Evolutionary conservation across 2,113 vertebrate species (phyloP).

Genomic region (Plestiodon gilberti): DNA sequence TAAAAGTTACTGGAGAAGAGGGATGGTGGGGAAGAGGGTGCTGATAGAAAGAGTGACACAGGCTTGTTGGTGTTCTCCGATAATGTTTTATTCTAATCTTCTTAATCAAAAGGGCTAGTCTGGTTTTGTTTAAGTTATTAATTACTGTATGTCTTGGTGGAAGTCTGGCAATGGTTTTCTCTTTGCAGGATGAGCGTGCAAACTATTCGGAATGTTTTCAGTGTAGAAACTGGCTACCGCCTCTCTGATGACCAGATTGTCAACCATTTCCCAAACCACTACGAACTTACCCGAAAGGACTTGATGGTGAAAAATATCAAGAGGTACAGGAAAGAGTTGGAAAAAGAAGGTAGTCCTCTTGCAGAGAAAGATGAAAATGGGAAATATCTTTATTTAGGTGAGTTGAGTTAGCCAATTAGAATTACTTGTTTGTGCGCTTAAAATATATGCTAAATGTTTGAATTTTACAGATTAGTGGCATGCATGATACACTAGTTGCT

Average conservation of each 20-base stretch:
- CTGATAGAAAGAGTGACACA: neutral
- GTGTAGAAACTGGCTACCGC: slow-evolving; percentile 95
- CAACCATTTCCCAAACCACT: slow-evolving; percentile 98
- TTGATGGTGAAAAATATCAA: slow-evolving; percentile 99
- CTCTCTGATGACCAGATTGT: slow-evolving; percentile 96
- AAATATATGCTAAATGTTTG: neutral
- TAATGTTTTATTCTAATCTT: neutral
- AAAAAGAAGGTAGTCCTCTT: slow-evolving; percentile 92
- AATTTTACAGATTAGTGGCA: neutral
- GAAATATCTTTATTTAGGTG: slow-evolving; percentile 94
- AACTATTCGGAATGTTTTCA: slow-evolving; percentile 95
- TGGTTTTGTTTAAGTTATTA: neutral
- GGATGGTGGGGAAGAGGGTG: neutral
- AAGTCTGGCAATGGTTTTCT: neutral
- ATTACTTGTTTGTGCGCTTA: neutral
- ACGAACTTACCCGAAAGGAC: slow-evolving; percentile 96
- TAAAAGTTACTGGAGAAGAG: neutral
- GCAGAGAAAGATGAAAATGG: slow-evolving; percentile 97
- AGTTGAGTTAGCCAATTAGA: slow-evolving; percentile 21
- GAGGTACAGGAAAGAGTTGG: slow-evolving; percentile 93
- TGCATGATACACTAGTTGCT: neutral
- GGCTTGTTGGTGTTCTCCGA: neutral
- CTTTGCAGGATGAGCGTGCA: slow-evolving; percentile 95
- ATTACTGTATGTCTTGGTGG: neutral
- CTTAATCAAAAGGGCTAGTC: neutral